A percentile compares a stretch with the other conserved stretches of the same genome.
phyloP scores from a whole-genome alignment of 2,797 vertebrate species.

The Lithobates pipiens region DNA sequence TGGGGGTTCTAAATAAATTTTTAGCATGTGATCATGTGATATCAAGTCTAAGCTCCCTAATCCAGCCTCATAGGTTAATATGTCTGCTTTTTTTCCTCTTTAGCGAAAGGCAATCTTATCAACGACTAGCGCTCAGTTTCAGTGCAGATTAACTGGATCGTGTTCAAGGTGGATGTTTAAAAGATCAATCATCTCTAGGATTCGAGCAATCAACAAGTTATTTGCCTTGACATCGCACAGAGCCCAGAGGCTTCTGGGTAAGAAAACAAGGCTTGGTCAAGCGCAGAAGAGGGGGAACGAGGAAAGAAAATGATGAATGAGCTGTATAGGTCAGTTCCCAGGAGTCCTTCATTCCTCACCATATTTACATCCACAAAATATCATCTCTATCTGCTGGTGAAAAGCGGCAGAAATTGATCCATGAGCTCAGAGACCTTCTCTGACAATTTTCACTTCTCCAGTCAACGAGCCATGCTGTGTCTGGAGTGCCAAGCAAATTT shows the following conservation, averaged over 20 bases:
- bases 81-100: no score
- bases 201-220: not conserved
- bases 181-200: no score
- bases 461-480: conserved; percentile 49
- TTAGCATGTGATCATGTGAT: no score
- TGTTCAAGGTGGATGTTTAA: no score
- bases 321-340: conserved; percentile 22
- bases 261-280: not conserved
- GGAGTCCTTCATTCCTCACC: conserved; percentile 13
- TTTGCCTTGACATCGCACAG: conserved; percentile 8
- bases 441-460: conserved; percentile 58
- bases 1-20: no score
- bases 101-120: no score
- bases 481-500: conserved; percentile 46
- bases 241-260: conserved; percentile 1
- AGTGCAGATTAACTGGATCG: no score
- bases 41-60: no score
- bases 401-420: conserved; percentile 43
- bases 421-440: conserved; percentile 47
- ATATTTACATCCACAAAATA: conserved; percentile 52
- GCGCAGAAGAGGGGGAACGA: conserved; percentile 10
- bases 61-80: no score
- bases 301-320: conserved; percentile 40
- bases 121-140: no score
- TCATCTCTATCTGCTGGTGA: conserved; percentile 41